These are phyloP conservation scores for Stictocephala bisonia DNA, from an alignment of 2,888 invertebrate genomes.

Conservation along the genomic window DNA sequence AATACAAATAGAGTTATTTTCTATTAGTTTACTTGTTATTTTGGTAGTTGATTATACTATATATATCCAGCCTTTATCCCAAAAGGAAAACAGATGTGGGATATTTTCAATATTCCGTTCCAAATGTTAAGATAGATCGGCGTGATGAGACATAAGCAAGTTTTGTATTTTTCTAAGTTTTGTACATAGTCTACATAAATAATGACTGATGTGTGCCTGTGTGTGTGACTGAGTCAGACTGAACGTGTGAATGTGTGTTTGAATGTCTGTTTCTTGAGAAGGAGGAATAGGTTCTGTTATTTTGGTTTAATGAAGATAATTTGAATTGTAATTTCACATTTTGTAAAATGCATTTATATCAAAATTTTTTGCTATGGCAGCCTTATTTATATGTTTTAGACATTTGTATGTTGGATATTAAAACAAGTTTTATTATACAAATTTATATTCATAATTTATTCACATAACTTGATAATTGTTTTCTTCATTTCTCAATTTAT, in stretches of 20 bases:
- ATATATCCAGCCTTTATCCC: constrained; percentile 32
- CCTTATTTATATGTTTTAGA: no score
- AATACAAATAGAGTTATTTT: no score
- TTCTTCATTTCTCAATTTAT: no score
- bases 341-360: constrained; percentile 16
- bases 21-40: no score
- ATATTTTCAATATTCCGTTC: constrained; percentile 25
- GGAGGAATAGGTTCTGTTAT: constrained; percentile 30
- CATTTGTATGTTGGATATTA: no score
- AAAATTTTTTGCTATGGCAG: background rate
- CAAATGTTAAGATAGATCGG: constrained; percentile 46
- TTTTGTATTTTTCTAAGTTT: constrained; percentile 47
- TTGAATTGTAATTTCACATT: constrained; percentile 1
- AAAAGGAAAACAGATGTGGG: constrained; percentile 27
- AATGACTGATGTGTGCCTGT: constrained; percentile 41
- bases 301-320: constrained; percentile 25
- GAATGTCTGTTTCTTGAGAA: background rate
- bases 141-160: constrained; percentile 40
- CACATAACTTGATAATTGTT: no score
- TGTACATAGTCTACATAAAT: constrained; percentile 41
- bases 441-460: no score
- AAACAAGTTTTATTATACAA: no score
- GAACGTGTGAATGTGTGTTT: constrained; percentile 8
- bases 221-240: constrained; percentile 26
- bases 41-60: no score